Base-by-base conservation (phyloP, 2,113 vertebrate genomes). In the Symphodus melops region DNA sequence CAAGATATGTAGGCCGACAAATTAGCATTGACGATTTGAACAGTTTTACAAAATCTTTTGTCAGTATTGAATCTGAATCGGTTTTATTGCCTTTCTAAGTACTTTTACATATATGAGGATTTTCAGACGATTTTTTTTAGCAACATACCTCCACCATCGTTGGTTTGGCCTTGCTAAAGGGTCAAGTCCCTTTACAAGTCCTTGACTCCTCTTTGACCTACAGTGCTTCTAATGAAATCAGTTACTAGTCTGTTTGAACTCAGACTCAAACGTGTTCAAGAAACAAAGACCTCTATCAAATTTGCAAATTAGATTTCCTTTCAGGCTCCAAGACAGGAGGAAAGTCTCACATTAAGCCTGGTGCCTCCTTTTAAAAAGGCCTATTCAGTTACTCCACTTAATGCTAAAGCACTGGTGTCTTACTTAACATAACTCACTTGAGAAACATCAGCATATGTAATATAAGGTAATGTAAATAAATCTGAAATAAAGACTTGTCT, bases 261-360 rank as follows among this genome's bases (percentile, higher is more conserved):
- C 37, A 23, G 52, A n/a, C n/a, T 20, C 2, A 3, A 23, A 2
- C 3, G 6, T 60, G 42, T 44, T 48, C 51, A 6, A 51, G 53
- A 75, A 66, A 68, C 46, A 68, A 72, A 79, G 65, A 39, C 14
- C 48, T 13, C 39, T 61, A 74, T 63, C 23, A 53, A n/a, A 53
- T 81, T 20, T 39, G 57, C 48, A 61, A 76, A 89, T 67, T 49
- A 20, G 33, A 79, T 87, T 84, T 67, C 51, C 8, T 28, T 61
- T n/a, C 4, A 20, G 68, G 12, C 55, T 60, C 13, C 48, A 19
- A 37, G 28, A 76, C 42, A 64, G 62, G 46, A 48, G 5, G 49
- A 75, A 48, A 49, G 28, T 72, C 66, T 67, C 46, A 20, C 21
- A 11, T 51, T 12, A 55, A 68, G 51, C n/a, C 12, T 1, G 51